phyloP scores from a whole-genome alignment of 30 jellyfish, hydroid and myxozoan species.

The Aurelia aurita complex sp. Pacific region DNA sequence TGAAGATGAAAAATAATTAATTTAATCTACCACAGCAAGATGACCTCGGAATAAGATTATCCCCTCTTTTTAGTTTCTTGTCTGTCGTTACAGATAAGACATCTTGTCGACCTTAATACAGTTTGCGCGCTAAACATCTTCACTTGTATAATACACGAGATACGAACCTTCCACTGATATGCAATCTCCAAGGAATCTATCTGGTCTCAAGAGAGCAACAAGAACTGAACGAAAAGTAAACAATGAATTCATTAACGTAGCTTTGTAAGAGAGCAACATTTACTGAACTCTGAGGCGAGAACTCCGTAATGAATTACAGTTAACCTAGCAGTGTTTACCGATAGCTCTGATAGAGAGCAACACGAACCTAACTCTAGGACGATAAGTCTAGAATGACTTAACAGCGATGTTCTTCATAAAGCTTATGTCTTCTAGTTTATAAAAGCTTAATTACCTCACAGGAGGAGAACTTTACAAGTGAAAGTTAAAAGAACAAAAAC shows the following conservation, averaged over 20 bases:
- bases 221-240: no score
- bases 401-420: neutral
- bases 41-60: conserved; percentile 68
- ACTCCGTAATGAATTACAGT: no score
- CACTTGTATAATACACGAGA: neutral
- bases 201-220: no score
- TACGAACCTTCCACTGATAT: no score
- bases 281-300: no score
- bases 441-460: conserved; percentile 28
- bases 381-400: no score
- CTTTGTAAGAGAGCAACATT: no score
- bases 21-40: conserved; percentile 44
- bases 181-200: no score
- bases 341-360: no score
- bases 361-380: no score
- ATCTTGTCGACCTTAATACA: conserved; percentile 25
- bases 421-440: conserved; percentile 7
- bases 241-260: no score
- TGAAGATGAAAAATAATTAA: conserved; percentile 41
- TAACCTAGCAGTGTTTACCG: no score
- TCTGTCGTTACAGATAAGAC: conserved; percentile 56
- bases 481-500: conserved; percentile 30
- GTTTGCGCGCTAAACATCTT: conserved; percentile 5
- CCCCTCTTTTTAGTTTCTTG: conserved; percentile 47
- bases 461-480: conserved; percentile 20